Evolutionary conservation across 1,140 invertebrate species (phyloP), one percentile per base, ranked within the genome.

Genomic region (Papilio machaon): DNA sequence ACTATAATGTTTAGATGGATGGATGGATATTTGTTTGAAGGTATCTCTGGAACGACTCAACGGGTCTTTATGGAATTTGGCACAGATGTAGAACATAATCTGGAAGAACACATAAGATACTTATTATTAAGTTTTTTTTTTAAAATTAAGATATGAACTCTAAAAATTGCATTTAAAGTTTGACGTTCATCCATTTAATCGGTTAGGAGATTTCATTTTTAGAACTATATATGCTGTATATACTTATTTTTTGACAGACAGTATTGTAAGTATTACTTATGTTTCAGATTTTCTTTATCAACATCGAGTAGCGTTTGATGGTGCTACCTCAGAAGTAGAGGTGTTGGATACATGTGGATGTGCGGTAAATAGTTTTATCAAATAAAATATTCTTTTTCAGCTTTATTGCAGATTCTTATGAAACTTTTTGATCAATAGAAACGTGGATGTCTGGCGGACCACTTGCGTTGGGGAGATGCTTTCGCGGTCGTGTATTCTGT

Each of bases 401-500:
- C 15, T 46, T 10, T 10, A 47, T 70, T 15, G 49, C n/a, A 80
- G 58, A 17, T 70, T 54, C 23, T 77, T 64, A 79, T 67, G 19
- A 2, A 11, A 81, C 75, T 46, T 80, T 73, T 81, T 84, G 84
- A 86, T 86, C 64, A 86, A n/a, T 79, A 94, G 91, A 92, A 96
- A 90, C 96, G 96, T 80, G 96, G 96, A 38, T 97, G 96, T 86
- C 93, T 97, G 19, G 96, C 97, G 82, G 97, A 97, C 82, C 97
- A 97, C 89, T 96, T 98, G 76, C 95, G 96, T 85, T 98, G 97
- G 97, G 97, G 97, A 6, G 97, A 98, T 87, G 97, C 97, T 0
- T 98, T 97, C 90, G 96, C 98, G 5, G 96, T 98, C 76, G 97
- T 98, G n/a, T 98, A 98, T 94, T 97, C 97, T 73, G 97, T 98